Evolutionary conservation across 2,888 invertebrate genomes (phyloP).

Genomic region (Coenonympha arcania): DNA sequence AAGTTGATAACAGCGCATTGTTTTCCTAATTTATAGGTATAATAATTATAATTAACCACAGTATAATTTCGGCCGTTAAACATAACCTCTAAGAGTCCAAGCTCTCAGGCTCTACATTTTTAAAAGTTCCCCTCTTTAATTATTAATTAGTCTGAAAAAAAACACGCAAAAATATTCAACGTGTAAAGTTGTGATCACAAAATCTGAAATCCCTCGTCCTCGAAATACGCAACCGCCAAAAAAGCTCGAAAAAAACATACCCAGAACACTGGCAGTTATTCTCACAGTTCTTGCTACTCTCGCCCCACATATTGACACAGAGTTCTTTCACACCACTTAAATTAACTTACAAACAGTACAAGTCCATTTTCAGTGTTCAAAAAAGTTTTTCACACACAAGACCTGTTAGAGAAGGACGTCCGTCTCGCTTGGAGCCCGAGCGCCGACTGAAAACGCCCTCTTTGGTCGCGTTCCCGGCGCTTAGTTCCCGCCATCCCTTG

Average conservation of each 20-base stretch:
- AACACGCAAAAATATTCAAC: no score
- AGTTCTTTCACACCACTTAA: constrained; percentile 13
- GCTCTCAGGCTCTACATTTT: no score
- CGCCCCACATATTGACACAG: constrained; percentile 58
- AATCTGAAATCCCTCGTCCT: background rate
- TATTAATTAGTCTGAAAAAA: no score
- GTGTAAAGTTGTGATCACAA: no score
- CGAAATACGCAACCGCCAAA: background rate
- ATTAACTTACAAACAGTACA: constrained; percentile 11
- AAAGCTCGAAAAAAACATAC: constrained; percentile 40
- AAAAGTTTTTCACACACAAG: background rate
- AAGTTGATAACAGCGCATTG: no score
- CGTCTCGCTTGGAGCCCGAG: constrained; percentile 3
- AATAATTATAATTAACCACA: no score
- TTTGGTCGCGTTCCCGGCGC: constrained; percentile 20
- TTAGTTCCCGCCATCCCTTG: constrained; percentile 39
- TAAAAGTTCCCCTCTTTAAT: no score
- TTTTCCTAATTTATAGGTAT: no score
- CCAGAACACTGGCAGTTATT: constrained; percentile 64
- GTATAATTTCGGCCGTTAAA: no score
- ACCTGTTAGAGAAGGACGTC: background rate
- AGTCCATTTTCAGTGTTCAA: constrained; percentile 18
- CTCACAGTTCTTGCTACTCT: constrained; percentile 58
- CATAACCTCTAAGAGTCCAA: no score
- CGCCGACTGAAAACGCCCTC: constrained; percentile 19